Conservation (phyloP, 2,113 vertebrate species). For the Leuciscus idus region DNA sequence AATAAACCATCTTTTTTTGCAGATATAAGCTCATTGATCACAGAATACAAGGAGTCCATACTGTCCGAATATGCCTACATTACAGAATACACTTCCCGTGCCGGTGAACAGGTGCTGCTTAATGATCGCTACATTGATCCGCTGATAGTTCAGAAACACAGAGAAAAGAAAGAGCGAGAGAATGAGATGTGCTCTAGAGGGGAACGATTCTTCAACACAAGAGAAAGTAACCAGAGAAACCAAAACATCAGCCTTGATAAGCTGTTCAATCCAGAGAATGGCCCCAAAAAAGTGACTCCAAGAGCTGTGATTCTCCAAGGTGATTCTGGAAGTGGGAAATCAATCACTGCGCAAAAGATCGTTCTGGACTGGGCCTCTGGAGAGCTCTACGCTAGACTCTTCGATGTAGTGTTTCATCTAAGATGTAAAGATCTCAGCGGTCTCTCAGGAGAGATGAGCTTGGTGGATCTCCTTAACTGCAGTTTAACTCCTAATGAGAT, state of each 20-base stretch:
- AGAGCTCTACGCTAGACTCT: slow-evolving; percentile 32
- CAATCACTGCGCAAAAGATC: slow-evolving; percentile 69
- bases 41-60: slow-evolving; percentile 39
- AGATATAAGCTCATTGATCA: slow-evolving; percentile 20
- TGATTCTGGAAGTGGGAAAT: slow-evolving; percentile 73
- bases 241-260: slow-evolving; percentile 16
- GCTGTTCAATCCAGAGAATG: slow-evolving; percentile 36
- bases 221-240: slow-evolving; percentile 2
- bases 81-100: slow-evolving; percentile 42
- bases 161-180: slow-evolving; percentile 39
- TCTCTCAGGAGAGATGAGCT: slow-evolving; percentile 22
- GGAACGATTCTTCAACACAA: slow-evolving; percentile 25
- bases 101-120: slow-evolving; percentile 48
- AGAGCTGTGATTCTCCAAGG: slow-evolving; percentile 71
- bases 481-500: neutral
- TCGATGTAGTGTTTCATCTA: slow-evolving; percentile 71
- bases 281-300: neutral
- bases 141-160: slow-evolving; percentile 40
- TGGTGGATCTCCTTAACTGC: slow-evolving; percentile 60
- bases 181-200: slow-evolving; percentile 43
- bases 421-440: slow-evolving; percentile 65
- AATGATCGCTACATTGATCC: slow-evolving; percentile 46
- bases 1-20: neutral
- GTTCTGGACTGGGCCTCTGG: slow-evolving; percentile 67
- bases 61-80: slow-evolving; percentile 27